Conservation (phyloP, 2,113 vertebrate species). For the Protomyctophum bolini region DNA sequence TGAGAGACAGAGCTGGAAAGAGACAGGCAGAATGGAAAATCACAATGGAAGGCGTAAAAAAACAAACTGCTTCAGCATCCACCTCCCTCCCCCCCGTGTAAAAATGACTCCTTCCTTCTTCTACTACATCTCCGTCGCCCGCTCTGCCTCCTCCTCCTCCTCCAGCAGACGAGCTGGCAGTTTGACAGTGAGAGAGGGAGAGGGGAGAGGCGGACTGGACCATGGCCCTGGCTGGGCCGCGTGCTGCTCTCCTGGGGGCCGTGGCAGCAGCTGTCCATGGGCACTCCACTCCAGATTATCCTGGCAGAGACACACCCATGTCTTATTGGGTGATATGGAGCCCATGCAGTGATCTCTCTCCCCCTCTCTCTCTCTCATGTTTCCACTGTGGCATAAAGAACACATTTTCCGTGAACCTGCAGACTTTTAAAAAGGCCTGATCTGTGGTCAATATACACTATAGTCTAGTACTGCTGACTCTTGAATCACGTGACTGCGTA, state of each 20-base stretch:
- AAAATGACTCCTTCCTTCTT: too few relatives aligned
- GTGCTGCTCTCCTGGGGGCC: constrained; percentile 37
- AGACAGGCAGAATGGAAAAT: too few relatives aligned
- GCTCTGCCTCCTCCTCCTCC: constrained; percentile 2
- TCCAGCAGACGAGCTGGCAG: constrained; percentile 37
- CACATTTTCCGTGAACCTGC: constrained; percentile 23
- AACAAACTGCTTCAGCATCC: too few relatives aligned
- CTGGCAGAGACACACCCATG: constrained; percentile 52
- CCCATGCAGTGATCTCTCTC: constrained; percentile 49
- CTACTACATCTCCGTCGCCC: too few relatives aligned
- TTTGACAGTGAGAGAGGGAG: constrained; percentile 47
- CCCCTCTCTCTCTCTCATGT: constrained; percentile 20
- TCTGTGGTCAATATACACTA: too few relatives aligned
- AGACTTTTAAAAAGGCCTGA: too few relatives aligned
- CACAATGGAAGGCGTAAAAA: too few relatives aligned
- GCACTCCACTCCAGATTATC: constrained; percentile 51
- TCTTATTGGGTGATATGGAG: constrained; percentile 55
- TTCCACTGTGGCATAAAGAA: constrained; percentile 21
- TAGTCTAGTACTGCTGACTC: too few relatives aligned
- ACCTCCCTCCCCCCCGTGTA: too few relatives aligned
- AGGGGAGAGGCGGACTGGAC: constrained; percentile 23
- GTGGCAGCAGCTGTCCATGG: constrained; percentile 69
- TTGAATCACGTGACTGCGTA: too few relatives aligned
- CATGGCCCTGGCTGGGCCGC: constrained; percentile 27
- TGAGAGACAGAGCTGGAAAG: too few relatives aligned